Conservation (phyloP, 2,113 vertebrate species). For the Lepus americanus region DNA sequence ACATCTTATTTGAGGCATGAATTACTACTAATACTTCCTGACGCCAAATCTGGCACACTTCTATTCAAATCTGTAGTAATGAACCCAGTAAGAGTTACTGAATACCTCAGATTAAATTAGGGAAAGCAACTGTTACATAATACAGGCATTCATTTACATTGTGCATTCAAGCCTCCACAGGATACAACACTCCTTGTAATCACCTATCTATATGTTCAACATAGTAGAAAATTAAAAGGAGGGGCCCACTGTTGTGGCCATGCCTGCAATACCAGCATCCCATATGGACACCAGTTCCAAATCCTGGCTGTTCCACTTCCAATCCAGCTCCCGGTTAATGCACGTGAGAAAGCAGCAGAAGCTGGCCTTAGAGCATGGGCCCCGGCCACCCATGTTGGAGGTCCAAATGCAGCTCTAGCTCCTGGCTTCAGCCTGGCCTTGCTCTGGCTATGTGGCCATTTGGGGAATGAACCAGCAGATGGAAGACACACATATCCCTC, state of each 20-base stretch:
- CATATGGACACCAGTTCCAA: too few species aligned
- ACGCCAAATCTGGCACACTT: neutral
- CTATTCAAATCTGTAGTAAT: constrained; percentile 6
- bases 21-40: constrained; percentile 3
- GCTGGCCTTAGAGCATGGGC: too few species aligned
- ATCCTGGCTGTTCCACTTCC: too few species aligned
- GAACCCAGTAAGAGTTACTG: neutral
- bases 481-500: too few species aligned
- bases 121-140: neutral
- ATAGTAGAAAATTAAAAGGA: neutral
- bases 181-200: neutral
- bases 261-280: too few species aligned
- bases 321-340: too few species aligned
- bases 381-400: too few species aligned
- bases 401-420: too few species aligned
- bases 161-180: neutral
- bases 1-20: neutral
- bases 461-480: too few species aligned
- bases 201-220: neutral
- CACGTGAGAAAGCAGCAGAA: too few species aligned
- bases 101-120: constrained; percentile 7
- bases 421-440: too few species aligned
- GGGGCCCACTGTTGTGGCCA: neutral
- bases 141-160: neutral
- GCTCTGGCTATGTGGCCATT: too few species aligned